Percentiles rank a stretch among this genome's conserved stretches.
phyloP scores from a whole-genome alignment of 2,113 vertebrate genomes.

The Brachirus orientalis region DNA sequence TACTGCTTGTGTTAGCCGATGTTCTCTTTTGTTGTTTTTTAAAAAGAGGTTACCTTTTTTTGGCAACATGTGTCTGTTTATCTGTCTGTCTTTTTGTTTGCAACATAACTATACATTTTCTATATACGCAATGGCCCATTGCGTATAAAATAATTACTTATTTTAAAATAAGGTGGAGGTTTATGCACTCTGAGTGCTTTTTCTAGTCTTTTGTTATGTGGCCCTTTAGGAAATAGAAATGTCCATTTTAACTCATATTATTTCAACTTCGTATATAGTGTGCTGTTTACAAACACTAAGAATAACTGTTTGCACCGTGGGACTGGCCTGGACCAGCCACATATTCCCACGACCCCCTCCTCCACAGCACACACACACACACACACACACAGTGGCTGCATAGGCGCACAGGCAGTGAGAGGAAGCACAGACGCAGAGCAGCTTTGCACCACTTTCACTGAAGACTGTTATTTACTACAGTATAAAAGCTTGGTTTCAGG shows the following conservation, averaged over 20 bases:
- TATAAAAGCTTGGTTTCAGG: slow-evolving; percentile 40
- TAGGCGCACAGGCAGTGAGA: slow-evolving; percentile 49
- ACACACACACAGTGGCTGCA: slow-evolving; percentile 40
- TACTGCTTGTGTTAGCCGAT: too few species aligned
- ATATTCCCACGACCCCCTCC: slow-evolving; percentile 83
- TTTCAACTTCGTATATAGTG: neutral
- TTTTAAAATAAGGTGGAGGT: too few species aligned
- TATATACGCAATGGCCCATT: too few species aligned
- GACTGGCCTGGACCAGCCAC: slow-evolving; percentile 69
- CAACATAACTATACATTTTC: too few species aligned
- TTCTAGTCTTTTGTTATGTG: too few species aligned
- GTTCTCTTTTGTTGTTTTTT: too few species aligned
- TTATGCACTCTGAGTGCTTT: too few species aligned
- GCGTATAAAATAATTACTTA: too few species aligned
- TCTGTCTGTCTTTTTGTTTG: too few species aligned
- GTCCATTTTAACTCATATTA: too few species aligned
- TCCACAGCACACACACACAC: slow-evolving; percentile 37
- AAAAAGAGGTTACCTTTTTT: too few species aligned
- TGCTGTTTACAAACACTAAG: slow-evolving; percentile 64
- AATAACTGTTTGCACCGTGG: slow-evolving; percentile 72
- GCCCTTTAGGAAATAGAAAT: neutral
- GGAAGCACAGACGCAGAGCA: slow-evolving; percentile 49
- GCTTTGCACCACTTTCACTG: slow-evolving; percentile 72
- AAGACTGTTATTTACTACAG: slow-evolving; percentile 37
- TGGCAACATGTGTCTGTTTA: too few species aligned